A percentile compares a stretch with the other conserved stretches of the same genome.
These are phyloP conservation scores for Montipora sp. DNA, from an alignment of 64 coral and sea anemone genomes.

Conservation along the genomic window DNA sequence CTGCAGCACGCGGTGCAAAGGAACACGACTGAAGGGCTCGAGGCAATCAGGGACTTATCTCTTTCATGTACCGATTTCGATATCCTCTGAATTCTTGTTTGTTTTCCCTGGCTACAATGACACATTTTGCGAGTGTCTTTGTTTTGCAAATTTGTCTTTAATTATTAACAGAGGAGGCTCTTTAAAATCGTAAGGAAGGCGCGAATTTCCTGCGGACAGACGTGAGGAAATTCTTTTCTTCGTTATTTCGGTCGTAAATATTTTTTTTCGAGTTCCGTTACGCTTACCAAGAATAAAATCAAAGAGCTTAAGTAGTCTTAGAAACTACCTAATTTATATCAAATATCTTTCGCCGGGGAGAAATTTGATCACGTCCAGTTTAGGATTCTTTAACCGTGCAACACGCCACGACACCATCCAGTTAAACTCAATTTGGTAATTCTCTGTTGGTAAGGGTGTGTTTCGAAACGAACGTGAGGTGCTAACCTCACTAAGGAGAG, in stretches of 20 bases:
- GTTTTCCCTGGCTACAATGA: conserved; percentile 16
- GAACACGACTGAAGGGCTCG: background rate
- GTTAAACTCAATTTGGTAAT: background rate
- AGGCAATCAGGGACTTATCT: background rate
- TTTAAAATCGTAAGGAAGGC: background rate
- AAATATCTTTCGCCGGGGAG: background rate
- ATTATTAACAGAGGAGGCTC: conserved; percentile 28
- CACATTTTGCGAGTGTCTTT: conserved; percentile 17
- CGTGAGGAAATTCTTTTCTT: background rate
- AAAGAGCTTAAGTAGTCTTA: background rate
- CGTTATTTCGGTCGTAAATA: background rate
- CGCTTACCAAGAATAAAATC: too few species aligned
- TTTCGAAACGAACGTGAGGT: background rate
- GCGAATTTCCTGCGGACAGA: background rate
- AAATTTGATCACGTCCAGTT: background rate
- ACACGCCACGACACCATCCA: background rate
- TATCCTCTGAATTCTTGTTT: conserved; percentile 23
- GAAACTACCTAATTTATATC: too few species aligned
- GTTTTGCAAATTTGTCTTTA: conserved; percentile 29
- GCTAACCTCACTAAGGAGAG: background rate
- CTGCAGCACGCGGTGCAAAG: background rate
- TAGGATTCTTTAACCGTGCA: background rate
- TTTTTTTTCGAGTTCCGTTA: conserved; percentile 1
- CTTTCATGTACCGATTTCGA: background rate
- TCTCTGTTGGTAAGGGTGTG: background rate